phyloP scores from a whole-genome alignment of 2,888 invertebrate genomes.

The Amblyjoppa proteus region DNA sequence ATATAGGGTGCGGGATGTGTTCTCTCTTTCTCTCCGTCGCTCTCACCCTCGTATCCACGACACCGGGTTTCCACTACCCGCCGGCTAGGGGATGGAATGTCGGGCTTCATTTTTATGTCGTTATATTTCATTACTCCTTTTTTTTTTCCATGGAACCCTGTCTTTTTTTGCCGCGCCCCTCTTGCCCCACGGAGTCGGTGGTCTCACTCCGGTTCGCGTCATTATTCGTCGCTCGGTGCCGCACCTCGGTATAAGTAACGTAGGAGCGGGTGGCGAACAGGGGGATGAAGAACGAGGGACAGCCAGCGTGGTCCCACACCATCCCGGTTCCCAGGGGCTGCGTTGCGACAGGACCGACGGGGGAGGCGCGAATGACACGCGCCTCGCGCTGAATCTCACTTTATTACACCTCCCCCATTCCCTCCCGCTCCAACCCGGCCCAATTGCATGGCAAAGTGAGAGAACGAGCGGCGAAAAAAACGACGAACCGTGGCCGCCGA shows the following conservation, averaged over 20 bases:
- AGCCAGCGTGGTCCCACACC: slow-evolving; percentile 31
- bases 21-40: not conserved
- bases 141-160: slow-evolving; percentile 26
- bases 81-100: slow-evolving; percentile 60
- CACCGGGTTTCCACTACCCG: slow-evolving; percentile 56
- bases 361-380: slow-evolving; percentile 56
- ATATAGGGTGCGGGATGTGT: slow-evolving; percentile 37
- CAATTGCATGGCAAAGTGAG: slow-evolving; percentile 47
- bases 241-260: slow-evolving; percentile 35
- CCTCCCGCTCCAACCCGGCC: not conserved
- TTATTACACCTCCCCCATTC: slow-evolving; percentile 29
- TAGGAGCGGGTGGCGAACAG: slow-evolving; percentile 1
- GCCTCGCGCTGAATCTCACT: slow-evolving; percentile 50
- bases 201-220: slow-evolving; percentile 31
- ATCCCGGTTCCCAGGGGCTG: slow-evolving; percentile 37
- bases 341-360: slow-evolving; percentile 33
- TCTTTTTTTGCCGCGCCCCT: slow-evolving; percentile 37
- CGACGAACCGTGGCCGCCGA: not conserved
- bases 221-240: slow-evolving; percentile 37
- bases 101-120: slow-evolving; percentile 78
- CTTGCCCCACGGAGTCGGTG: not conserved
- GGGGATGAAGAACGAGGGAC: slow-evolving; percentile 40
- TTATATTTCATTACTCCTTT: slow-evolving; percentile 76
- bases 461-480: slow-evolving; percentile 7
- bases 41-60: slow-evolving; percentile 17